Percentiles rank a stretch among this genome's conserved stretches.
These are phyloP conservation scores for Triplophysa bombifrons DNA, from an alignment of 2,797 vertebrate species.

Conservation along the genomic window DNA sequence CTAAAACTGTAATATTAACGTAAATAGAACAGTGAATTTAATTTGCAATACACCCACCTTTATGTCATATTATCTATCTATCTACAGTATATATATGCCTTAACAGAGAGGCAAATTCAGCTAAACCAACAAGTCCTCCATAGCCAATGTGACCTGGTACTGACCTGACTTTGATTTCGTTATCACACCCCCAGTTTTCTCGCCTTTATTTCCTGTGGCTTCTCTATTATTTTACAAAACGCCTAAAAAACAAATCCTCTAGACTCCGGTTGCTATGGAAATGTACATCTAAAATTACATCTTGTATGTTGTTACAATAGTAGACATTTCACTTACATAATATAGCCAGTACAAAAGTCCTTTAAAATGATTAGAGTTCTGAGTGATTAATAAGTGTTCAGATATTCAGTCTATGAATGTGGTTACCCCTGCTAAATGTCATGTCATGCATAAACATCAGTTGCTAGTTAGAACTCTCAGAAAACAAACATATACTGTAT, in stretches of 20 bases:
- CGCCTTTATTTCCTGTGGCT: background rate
- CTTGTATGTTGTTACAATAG: background rate
- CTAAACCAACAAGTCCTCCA: background rate
- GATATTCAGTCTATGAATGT: background rate
- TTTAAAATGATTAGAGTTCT: background rate
- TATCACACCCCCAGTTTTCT: background rate
- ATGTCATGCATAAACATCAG: conserved; percentile 12
- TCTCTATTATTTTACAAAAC: background rate
- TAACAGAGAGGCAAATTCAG: background rate
- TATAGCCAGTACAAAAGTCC: background rate
- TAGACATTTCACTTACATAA: background rate
- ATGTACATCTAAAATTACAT: background rate
- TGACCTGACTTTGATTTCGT: background rate
- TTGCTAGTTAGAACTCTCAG: background rate
- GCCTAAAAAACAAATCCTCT: background rate
- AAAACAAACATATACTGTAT: conserved; percentile 19
- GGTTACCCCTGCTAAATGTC: background rate
- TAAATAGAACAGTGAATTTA: no score
- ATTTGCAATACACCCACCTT: no score
- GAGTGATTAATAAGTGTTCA: background rate
- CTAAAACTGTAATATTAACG: no score
- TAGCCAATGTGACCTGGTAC: background rate
- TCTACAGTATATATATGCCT: background rate
- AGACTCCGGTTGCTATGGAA: background rate
- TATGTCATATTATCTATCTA: no score